A percentile compares a stretch with the other conserved stretches of the same genome.
Conservation (phyloP, 1,140 invertebrate genomes). For the Nasonia longicornis region DNA sequence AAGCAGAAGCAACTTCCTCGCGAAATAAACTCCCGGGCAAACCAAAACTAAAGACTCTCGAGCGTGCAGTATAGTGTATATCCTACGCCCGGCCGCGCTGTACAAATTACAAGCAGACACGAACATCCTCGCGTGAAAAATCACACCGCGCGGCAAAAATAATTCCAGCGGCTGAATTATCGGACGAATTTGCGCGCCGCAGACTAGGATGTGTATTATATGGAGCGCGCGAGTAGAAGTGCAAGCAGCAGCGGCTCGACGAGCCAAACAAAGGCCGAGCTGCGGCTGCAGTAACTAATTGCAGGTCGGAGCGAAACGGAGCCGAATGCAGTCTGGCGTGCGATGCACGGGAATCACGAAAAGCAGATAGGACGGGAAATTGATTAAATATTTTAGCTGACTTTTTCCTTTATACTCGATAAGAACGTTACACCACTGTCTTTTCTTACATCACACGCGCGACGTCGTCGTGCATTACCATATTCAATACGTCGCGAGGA, state of each 20-base stretch:
- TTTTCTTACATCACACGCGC: too few relatives aligned
- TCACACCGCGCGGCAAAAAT: slow-evolving; percentile 24
- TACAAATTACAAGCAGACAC: slow-evolving; percentile 20
- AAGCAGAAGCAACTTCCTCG: neutral
- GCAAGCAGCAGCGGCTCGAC: neutral
- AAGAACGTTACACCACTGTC: too few relatives aligned
- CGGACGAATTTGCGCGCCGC: slow-evolving; percentile 6
- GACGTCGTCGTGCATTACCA: too few relatives aligned
- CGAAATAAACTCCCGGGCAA: neutral
- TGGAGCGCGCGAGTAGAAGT: neutral
- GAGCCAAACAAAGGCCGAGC: slow-evolving; percentile 18
- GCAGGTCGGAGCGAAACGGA: slow-evolving; percentile 15
- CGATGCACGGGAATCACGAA: slow-evolving; percentile 26
- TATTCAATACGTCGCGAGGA: too few relatives aligned
- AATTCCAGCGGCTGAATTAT: slow-evolving; percentile 19
- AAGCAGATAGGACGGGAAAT: neutral
- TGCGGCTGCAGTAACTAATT: slow-evolving; percentile 35
- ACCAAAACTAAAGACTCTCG: slow-evolving; percentile 11
- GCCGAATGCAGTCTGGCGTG: slow-evolving; percentile 2
- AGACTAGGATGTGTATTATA: neutral
- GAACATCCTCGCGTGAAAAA: slow-evolving; percentile 27
- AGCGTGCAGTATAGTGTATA: neutral
- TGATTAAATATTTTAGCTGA: slow-evolving; percentile 25
- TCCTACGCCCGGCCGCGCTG: neutral
- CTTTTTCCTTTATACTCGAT: too few relatives aligned